These are phyloP conservation scores for Panthera tigris DNA, from an alignment of 2,113 vertebrate genomes.

Conservation along the genomic window DNA sequence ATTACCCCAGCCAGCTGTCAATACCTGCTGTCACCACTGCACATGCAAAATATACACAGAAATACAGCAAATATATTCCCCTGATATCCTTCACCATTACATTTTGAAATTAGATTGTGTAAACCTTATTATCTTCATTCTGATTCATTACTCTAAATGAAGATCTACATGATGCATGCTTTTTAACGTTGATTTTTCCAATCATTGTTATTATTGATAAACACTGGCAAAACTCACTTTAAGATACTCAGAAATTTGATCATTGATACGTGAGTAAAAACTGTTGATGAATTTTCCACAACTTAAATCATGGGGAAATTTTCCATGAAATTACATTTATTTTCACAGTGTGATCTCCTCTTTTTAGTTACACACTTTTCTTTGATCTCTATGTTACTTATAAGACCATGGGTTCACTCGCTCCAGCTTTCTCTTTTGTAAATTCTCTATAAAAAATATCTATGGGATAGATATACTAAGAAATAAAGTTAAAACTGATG, in stretches of 20 bases:
- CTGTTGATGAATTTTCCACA: background rate
- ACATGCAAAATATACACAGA: background rate
- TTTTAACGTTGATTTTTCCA: background rate
- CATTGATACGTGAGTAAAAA: background rate
- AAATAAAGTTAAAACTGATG: slow-evolving; percentile 3
- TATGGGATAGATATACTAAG: background rate
- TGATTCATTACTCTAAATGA: background rate
- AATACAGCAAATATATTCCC: background rate
- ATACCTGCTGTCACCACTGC: slow-evolving; percentile 4
- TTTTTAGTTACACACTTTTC: background rate
- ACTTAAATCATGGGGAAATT: slow-evolving; percentile 27
- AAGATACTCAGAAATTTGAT: background rate
- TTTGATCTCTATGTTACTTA: background rate
- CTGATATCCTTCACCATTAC: background rate
- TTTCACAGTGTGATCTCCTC: background rate
- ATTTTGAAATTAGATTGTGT: background rate
- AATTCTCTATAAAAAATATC: background rate
- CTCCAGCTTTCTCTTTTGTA: background rate
- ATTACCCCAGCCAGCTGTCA: slow-evolving; percentile 31
- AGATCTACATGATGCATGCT: background rate
- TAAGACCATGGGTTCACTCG: background rate
- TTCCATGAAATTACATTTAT: slow-evolving; percentile 40
- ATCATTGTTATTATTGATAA: background rate
- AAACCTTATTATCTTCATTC: background rate
- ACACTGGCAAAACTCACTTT: background rate